Conservation (phyloP, 2,888 invertebrate species). For the Philaethria dido region DNA sequence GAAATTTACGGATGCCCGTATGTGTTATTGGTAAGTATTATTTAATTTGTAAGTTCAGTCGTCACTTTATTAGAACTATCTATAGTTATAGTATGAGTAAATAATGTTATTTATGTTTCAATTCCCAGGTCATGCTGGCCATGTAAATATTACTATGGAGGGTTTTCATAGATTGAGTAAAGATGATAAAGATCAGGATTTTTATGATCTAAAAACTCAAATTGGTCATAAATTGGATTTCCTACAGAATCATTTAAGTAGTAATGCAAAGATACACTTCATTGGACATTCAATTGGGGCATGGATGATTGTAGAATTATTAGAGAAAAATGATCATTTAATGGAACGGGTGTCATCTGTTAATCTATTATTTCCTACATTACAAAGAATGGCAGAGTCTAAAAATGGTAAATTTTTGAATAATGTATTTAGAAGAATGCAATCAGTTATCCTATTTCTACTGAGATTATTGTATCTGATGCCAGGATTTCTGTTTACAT, state of each 20-base stretch:
- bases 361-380: conserved; percentile 93
- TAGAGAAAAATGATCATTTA: conserved; percentile 84
- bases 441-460: conserved; percentile 61
- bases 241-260: conserved; percentile 88
- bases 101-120: conserved; percentile 16
- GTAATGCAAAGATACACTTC: conserved; percentile 89
- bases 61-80: background rate
- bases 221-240: conserved; percentile 91
- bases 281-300: conserved; percentile 96
- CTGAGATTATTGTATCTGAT: conserved; percentile 72
- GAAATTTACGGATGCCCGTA: conserved; percentile 86
- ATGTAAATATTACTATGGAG: conserved; percentile 72
- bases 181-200: conserved; percentile 56
- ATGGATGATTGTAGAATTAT: conserved; percentile 90
- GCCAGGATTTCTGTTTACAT: conserved; percentile 78
- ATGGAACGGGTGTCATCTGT: conserved; percentile 83
- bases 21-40: conserved; percentile 87
- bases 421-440: conserved; percentile 77
- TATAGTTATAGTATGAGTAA: background rate
- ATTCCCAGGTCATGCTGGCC: conserved; percentile 89
- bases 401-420: conserved; percentile 89
- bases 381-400: conserved; percentile 91
- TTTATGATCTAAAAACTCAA: conserved; percentile 92
- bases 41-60: background rate
- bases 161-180: conserved; percentile 76